Base-by-base conservation (phyloP, 2,888 invertebrate species). In the Therioaphis trifolii region DNA sequence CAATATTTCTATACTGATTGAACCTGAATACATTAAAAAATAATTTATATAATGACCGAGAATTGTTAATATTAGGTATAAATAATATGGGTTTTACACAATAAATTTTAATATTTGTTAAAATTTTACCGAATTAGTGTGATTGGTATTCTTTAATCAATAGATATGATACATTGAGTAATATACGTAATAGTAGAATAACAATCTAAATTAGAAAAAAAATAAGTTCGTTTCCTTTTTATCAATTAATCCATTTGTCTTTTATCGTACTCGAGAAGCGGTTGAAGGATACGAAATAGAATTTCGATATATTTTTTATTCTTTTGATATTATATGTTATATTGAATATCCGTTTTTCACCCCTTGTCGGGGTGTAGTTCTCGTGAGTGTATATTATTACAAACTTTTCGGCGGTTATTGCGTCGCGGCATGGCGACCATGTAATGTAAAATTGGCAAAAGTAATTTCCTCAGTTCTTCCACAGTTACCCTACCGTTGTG, bases 381-480 rank as follows among this genome's bases (percentile, higher is more conserved):
- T 27, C 14, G 79, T 43, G 79, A 58, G 69, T 79, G 79, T 78
- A 79, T 69, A 79, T 80, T 80, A 80, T 80, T 80, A 72, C 80
- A 80, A 80, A 80, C 61, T 71, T 80, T 80, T 80, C 46, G 80
- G 80, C 24, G 80, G 80, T 80, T 80, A 80, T 80, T 80, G 80
- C 80, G 61, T 80, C 69, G 61, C 18, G 80, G 58, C 80, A 72
- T 49, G 80, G 58, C 80, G 71, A 58, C 80, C 71, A 24, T 61
- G 80, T 80, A 80, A 72, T 72, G 80, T 80, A 80, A 80, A 80
- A 80, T 80, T 80, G 80, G 80, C 61, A 80, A 80, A 80, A 80
- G 80, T 80, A 80, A 80, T 80, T 80, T 80, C 80, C 58, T 80
- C 80, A 46, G 35, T 49, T 72, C 58, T 80, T 43, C 46, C 46